Evolutionary conservation across 1,140 invertebrate species (phyloP).

Genomic region (Drosophila azteca): DNA sequence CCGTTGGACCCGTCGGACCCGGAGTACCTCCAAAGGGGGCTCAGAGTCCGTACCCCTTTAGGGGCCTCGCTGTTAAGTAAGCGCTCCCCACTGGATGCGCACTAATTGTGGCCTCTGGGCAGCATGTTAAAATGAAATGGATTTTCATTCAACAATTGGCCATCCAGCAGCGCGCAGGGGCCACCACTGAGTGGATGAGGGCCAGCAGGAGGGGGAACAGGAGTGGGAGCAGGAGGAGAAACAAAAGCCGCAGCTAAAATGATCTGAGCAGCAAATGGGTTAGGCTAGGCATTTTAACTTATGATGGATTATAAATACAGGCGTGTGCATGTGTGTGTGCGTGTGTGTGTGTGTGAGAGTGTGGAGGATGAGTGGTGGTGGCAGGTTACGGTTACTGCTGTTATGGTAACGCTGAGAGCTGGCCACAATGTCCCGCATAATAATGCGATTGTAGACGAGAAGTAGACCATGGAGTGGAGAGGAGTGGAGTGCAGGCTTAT

Average conservation of each 20-base stretch:
- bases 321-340: constrained; percentile 18
- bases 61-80: constrained; percentile 39
- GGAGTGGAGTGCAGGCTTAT: constrained; percentile 30
- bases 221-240: constrained; percentile 3
- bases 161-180: constrained; percentile 14
- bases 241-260: constrained; percentile 32
- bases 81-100: constrained; percentile 57
- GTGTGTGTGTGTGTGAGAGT: constrained; percentile 28
- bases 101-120: constrained; percentile 76
- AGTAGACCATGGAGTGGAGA: constrained; percentile 42
- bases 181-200: background rate
- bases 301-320: constrained; percentile 73
- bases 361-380: constrained; percentile 9
- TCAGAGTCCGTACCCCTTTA: too few relatives aligned
- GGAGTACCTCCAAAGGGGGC: too few relatives aligned
- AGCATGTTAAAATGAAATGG: constrained; percentile 83
- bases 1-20: background rate
- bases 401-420: constrained; percentile 44
- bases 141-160: constrained; percentile 81
- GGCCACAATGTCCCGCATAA: constrained; percentile 66
- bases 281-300: constrained; percentile 63
- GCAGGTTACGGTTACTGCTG: constrained; percentile 14
- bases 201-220: too few relatives aligned
- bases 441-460: constrained; percentile 69
- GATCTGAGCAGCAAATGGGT: constrained; percentile 58